Conservation (phyloP, 2,888 invertebrate species). For the Leptinotarsa tumamoca region DNA sequence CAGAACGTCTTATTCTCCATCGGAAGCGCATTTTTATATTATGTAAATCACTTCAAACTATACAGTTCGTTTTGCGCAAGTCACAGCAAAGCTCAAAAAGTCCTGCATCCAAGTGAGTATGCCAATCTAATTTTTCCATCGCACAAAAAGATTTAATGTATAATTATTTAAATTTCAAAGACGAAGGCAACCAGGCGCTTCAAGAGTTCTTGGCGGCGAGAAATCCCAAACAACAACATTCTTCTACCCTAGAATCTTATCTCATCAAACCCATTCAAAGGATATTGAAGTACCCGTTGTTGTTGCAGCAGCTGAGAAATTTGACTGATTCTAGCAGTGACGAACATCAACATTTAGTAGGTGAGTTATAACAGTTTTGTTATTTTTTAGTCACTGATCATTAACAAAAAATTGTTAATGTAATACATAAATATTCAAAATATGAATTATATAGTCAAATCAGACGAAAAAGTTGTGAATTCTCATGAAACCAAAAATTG, state of each 20-base stretch:
- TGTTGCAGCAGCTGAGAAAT: conserved; percentile 94
- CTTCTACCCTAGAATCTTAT: conserved; percentile 96
- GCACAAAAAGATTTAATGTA: background rate
- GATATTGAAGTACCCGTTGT: conserved; percentile 95
- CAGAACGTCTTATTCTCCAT: conserved; percentile 96
- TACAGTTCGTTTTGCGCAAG: conserved; percentile 99
- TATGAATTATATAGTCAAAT: no score
- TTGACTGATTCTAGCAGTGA: conserved; percentile 93
- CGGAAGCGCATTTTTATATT: conserved; percentile 96
- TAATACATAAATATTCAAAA: no score
- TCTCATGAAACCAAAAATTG: no score
- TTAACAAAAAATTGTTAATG: no score
- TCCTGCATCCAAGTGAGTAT: conserved; percentile 94
- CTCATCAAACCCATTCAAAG: conserved; percentile 98
- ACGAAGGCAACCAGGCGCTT: conserved; percentile 95
- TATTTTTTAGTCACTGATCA: background rate
- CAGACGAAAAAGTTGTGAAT: no score
- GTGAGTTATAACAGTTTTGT: conserved; percentile 68
- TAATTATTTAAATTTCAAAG: conserved; percentile 66
- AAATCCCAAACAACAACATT: conserved; percentile 97
- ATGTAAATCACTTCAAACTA: conserved; percentile 98
- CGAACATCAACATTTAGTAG: conserved; percentile 93
- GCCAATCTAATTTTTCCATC: conserved; percentile 30
- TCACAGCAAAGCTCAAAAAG: conserved; percentile 98
- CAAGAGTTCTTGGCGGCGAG: conserved; percentile 94